phyloP scores from a whole-genome alignment of 2,888 invertebrate species.

The Drosophila kokeensis region DNA sequence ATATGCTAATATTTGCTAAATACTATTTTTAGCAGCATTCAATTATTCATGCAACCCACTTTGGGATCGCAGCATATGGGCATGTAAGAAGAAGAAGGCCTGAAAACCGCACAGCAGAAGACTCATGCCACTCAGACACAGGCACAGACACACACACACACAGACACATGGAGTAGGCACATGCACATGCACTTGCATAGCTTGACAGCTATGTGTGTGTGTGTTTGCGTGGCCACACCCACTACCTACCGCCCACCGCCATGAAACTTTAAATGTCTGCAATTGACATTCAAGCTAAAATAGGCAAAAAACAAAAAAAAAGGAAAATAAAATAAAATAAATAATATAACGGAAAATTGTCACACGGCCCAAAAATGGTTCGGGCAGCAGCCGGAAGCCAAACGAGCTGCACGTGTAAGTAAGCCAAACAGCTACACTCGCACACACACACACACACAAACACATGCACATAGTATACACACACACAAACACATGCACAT shows the following conservation, averaged over 20 bases:
- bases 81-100: conserved; percentile 5
- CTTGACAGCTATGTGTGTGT: conserved; percentile 59
- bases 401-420: conserved; percentile 65
- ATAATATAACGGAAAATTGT: conserved; percentile 58
- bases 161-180: conserved; percentile 7
- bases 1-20: background rate
- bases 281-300: conserved; percentile 73
- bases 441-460: conserved; percentile 13
- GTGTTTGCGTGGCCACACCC: background rate
- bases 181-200: conserved; percentile 56
- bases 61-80: background rate
- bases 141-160: conserved; percentile 19
- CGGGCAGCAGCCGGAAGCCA: conserved; percentile 69
- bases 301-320: conserved; percentile 22
- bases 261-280: conserved; percentile 77
- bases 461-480: background rate
- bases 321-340: background rate
- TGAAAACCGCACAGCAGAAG: conserved; percentile 50
- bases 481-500: conserved; percentile 6
- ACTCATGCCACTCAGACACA: conserved; percentile 50
- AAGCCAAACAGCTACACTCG: conserved; percentile 62
- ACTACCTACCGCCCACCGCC: conserved; percentile 19
- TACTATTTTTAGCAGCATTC: background rate
- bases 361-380: conserved; percentile 74
- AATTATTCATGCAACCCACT: background rate